A percentile compares a stretch with the other conserved stretches of the same genome.
These are phyloP conservation scores for Metopia argyrocephala DNA, from an alignment of 2,888 invertebrate genomes.

Conservation along the genomic window DNA sequence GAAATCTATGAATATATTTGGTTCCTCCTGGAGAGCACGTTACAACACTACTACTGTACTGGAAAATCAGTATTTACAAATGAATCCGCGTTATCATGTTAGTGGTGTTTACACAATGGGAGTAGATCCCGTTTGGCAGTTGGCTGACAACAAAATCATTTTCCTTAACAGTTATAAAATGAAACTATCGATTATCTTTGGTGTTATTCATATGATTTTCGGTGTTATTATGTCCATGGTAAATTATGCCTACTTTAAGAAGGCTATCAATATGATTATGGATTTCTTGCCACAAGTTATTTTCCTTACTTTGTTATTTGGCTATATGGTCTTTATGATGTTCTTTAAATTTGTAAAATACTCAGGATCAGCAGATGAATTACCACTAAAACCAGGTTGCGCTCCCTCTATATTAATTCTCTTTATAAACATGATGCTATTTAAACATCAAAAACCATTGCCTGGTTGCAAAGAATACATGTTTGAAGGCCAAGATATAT, in stretches of 20 bases:
- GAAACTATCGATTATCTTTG: conserved; percentile 96
- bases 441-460: conserved; percentile 79
- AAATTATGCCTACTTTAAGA: conserved; percentile 86
- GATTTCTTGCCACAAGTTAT: conserved; percentile 95
- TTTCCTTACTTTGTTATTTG: conserved; percentile 92
- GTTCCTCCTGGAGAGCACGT: conserved; percentile 87
- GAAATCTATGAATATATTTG: conserved; percentile 96
- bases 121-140: conserved; percentile 88
- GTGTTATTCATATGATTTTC: conserved; percentile 96
- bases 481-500: conserved; percentile 84
- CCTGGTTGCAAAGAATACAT: conserved; percentile 82
- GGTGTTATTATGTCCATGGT: conserved; percentile 91
- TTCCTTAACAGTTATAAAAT: conserved; percentile 97
- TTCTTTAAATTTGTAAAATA: conserved; percentile 93
- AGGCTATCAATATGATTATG: conserved; percentile 84
- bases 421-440: conserved; percentile 89
- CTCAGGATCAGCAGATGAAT: conserved; percentile 78
- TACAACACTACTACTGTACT: conserved; percentile 79
- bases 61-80: conserved; percentile 79
- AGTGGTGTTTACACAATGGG: conserved; percentile 86
- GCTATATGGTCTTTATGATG: conserved; percentile 94
- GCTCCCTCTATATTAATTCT: conserved; percentile 88
- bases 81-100: conserved; percentile 82
- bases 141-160: conserved; percentile 92
- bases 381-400: conserved; percentile 79